Evolutionary conservation across 2,888 invertebrate species (phyloP).

Genomic region (Drosophila lutescens): DNA sequence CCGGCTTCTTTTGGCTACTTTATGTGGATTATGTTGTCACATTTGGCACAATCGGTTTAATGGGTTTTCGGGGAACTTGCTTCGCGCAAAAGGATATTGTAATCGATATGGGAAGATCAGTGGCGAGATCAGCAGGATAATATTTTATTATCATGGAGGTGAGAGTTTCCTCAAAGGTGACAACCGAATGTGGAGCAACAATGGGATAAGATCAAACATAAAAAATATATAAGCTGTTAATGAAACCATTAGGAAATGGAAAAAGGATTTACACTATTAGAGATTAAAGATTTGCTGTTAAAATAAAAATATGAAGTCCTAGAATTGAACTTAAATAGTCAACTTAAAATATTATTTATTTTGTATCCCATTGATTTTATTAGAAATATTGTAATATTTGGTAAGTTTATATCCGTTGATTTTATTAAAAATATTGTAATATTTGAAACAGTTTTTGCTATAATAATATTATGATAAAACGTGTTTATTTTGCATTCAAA

Average conservation of each 20-base stretch:
- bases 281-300: background rate
- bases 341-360: too few relatives aligned
- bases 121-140: slow-evolving; percentile 1
- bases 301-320: too few relatives aligned
- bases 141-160: slow-evolving; percentile 2
- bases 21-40: slow-evolving; percentile 48
- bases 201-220: background rate
- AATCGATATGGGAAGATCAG: slow-evolving; percentile 28
- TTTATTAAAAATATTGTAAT: too few relatives aligned
- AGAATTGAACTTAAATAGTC: too few relatives aligned
- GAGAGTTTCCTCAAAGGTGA: slow-evolving; percentile 5
- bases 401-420: too few relatives aligned
- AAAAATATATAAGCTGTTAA: slow-evolving; percentile 11
- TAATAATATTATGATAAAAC: too few relatives aligned
- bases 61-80: slow-evolving; percentile 17
- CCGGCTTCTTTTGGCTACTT: slow-evolving; percentile 12
- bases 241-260: background rate
- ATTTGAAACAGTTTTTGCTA: too few relatives aligned
- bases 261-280: background rate
- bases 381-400: too few relatives aligned
- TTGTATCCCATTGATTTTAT: too few relatives aligned
- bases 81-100: slow-evolving; percentile 13
- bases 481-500: too few relatives aligned
- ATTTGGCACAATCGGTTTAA: slow-evolving; percentile 33
- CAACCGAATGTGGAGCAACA: slow-evolving; percentile 5